Percentiles rank a stretch among this genome's conserved stretches.
Conservation (phyloP, 2,888 invertebrate genomes). For the Spisula subtruncata region DNA sequence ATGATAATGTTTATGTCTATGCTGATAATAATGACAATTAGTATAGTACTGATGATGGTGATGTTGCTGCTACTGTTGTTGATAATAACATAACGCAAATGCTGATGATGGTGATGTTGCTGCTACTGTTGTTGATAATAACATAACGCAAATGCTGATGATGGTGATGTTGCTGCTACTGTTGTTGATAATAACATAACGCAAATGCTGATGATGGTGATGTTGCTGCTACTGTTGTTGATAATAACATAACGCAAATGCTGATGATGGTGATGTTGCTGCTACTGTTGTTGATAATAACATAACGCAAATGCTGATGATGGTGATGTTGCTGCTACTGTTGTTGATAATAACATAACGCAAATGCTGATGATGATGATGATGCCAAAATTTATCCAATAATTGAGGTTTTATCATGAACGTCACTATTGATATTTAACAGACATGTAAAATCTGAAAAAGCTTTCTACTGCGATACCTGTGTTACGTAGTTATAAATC, state of each 20-base stretch:
- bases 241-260: too few species aligned
- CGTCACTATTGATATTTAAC: not conserved
- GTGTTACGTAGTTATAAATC: too few species aligned
- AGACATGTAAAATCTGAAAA: not conserved
- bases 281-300: not conserved
- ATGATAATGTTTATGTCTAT: not conserved
- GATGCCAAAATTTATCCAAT: not conserved
- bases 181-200: not conserved
- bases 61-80: not conserved
- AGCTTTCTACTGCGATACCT: too few species aligned
- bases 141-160: too few species aligned
- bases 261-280: not conserved
- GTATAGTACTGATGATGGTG: not conserved
- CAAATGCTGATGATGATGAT: not conserved
- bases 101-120: not conserved
- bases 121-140: not conserved
- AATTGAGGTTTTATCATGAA: too few species aligned
- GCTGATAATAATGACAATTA: too few species aligned
- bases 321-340: not conserved
- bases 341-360: not conserved
- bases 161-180: not conserved
- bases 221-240: not conserved
- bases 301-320: not conserved
- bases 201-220: not conserved
- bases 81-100: too few species aligned